phyloP scores from a whole-genome alignment of 2,888 invertebrate species.

The Drosophila rellima region DNA sequence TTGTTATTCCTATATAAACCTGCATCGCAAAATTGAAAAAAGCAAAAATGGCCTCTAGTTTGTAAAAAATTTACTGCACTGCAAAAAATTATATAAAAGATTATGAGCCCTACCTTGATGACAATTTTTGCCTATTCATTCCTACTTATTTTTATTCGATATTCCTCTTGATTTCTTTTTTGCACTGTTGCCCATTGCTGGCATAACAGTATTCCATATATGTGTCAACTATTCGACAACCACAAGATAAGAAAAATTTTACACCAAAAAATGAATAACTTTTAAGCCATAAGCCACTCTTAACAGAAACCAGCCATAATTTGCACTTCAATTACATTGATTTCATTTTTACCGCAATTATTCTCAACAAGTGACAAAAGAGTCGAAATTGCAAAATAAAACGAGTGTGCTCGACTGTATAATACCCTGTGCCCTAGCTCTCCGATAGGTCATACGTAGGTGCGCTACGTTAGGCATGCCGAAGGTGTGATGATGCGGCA shows the following conservation, averaged over 20 bases:
- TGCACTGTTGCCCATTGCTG: slow-evolving; percentile 15
- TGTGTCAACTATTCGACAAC: slow-evolving; percentile 31
- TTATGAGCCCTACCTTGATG: slow-evolving; percentile 43
- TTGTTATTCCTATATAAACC: slow-evolving; percentile 20
- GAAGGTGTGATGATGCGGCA: too few relatives aligned
- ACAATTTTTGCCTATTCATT: slow-evolving; percentile 39
- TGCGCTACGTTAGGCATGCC: too few relatives aligned
- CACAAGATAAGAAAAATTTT: slow-evolving; percentile 60
- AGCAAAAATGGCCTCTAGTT: slow-evolving; percentile 36
- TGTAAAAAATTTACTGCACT: slow-evolving; percentile 59
- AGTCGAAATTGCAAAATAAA: slow-evolving; percentile 61
- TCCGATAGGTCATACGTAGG: too few relatives aligned
- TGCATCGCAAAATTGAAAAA: slow-evolving; percentile 13
- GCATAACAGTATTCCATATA: slow-evolving; percentile 24
- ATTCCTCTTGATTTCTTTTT: slow-evolving; percentile 2
- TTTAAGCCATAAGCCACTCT: slow-evolving; percentile 39
- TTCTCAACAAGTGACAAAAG: slow-evolving; percentile 68
- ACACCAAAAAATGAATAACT: slow-evolving; percentile 55
- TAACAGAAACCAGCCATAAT: slow-evolving; percentile 33
- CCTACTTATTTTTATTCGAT: slow-evolving; percentile 3
- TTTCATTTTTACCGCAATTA: background rate
- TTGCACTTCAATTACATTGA: slow-evolving; percentile 52
- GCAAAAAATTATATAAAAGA: slow-evolving; percentile 62
- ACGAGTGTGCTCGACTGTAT: too few relatives aligned
- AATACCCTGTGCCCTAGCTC: too few relatives aligned